Conservation (phyloP, 2,113 vertebrate genomes). For the Gymnorhina tibicen region DNA sequence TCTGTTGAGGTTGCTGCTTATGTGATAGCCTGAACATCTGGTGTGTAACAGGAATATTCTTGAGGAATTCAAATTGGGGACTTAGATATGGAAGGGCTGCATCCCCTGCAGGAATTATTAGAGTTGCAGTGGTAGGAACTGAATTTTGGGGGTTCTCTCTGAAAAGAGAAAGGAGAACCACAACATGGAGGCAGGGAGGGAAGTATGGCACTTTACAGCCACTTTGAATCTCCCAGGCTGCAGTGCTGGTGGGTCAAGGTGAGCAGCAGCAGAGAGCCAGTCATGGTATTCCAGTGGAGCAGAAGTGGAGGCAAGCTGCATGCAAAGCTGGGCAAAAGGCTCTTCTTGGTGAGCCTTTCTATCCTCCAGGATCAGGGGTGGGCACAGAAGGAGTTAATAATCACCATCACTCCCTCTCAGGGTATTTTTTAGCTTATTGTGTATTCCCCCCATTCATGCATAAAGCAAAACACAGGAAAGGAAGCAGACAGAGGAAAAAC, state of each 20-base stretch:
- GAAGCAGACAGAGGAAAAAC: background rate
- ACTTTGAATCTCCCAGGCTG: accelerated
- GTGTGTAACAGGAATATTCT: background rate
- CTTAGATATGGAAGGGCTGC: background rate
- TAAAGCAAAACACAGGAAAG: background rate
- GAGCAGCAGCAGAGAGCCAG: background rate
- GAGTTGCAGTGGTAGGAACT: background rate
- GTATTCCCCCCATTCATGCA: accelerated
- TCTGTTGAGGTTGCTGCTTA: background rate
- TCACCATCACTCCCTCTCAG: too few relatives aligned
- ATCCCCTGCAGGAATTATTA: background rate
- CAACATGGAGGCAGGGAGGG: background rate
- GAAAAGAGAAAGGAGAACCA: background rate
- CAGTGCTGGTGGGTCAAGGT: background rate
- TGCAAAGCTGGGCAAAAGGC: accelerated
- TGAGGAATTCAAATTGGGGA: background rate
- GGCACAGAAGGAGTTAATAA: background rate
- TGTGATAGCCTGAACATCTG: constrained; percentile 4
- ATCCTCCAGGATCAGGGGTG: background rate
- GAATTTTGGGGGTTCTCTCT: background rate
- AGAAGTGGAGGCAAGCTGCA: background rate
- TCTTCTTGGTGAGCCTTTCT: background rate
- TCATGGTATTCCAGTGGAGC: background rate
- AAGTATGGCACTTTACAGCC: background rate
- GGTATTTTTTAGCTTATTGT: background rate